These are phyloP conservation scores for Xenopus laevis DNA, from an alignment of 2,113 vertebrate species.

Conservation along the genomic window DNA sequence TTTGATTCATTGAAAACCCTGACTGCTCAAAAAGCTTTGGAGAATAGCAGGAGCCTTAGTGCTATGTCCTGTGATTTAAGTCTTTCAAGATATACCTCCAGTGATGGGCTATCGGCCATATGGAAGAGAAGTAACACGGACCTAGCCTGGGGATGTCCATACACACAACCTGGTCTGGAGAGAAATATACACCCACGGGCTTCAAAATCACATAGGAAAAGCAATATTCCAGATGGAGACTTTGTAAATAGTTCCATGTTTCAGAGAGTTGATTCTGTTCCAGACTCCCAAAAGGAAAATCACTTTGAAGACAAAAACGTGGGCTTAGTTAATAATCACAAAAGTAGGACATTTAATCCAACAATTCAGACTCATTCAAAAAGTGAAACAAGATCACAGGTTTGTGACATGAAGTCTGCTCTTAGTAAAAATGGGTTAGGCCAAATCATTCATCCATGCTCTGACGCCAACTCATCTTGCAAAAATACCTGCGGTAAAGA, in stretches of 20 bases:
- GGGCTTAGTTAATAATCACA: not conserved
- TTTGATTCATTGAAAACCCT: constrained; percentile 76
- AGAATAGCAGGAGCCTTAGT: constrained; percentile 75
- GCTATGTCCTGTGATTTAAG: constrained; percentile 75
- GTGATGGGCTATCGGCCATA: constrained; percentile 61
- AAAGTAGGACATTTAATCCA: constrained; percentile 1
- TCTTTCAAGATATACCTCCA: constrained; percentile 68
- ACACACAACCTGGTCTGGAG: constrained; percentile 48
- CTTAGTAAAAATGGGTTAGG: not conserved
- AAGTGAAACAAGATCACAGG: not conserved
- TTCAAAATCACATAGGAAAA: constrained; percentile 5
- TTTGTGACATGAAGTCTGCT: not conserved
- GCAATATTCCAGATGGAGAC: constrained; percentile 57
- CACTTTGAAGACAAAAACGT: constrained; percentile 2
- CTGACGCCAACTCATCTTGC: constrained; percentile 43
- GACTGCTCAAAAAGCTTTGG: constrained; percentile 72
- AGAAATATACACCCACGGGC: not conserved
- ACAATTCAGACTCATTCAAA: not conserved
- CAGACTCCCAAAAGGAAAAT: constrained; percentile 49
- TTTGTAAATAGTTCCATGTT: constrained; percentile 53
- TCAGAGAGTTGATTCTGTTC: constrained; percentile 50
- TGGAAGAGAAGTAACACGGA: constrained; percentile 65
- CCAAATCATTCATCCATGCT: constrained; percentile 31
- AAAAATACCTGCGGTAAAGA: constrained; percentile 46
- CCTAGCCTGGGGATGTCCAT: constrained; percentile 58